These are phyloP conservation scores for Dipodomys spectabilis DNA, from an alignment of 2,113 vertebrate species.

Conservation along the genomic window DNA sequence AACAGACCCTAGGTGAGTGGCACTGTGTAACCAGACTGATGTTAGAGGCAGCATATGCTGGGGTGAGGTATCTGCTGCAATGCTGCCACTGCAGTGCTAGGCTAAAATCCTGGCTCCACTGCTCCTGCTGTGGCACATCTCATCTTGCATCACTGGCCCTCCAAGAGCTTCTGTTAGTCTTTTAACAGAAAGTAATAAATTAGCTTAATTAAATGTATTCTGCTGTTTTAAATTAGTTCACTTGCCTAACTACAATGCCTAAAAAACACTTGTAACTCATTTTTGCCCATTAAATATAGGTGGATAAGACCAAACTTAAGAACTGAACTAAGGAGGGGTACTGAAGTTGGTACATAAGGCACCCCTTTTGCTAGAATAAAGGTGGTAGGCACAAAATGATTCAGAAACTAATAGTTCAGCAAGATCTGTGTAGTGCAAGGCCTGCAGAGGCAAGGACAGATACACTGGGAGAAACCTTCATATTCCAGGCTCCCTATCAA, in stretches of 20 bases:
- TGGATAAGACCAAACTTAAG: background rate
- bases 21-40: background rate
- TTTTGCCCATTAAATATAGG: background rate
- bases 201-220: slow-evolving; percentile 4
- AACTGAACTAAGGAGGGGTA: background rate
- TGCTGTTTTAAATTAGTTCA: background rate
- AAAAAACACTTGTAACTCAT: background rate
- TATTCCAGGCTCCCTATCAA: no score
- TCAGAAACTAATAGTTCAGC: no score
- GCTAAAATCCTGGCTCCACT: background rate
- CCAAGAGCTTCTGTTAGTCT: background rate
- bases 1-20: background rate
- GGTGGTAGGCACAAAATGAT: no score
- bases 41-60: background rate
- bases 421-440: no score
- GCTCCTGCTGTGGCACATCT: background rate
- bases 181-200: background rate
- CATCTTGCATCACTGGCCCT: background rate
- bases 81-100: rapidly evolving
- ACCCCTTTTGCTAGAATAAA: no score
- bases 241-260: background rate
- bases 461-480: no score
- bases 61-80: background rate
- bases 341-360: no score
- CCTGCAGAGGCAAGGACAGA: no score